Conservation (phyloP, 2,888 invertebrate genomes). For the Esperia sulphurella region DNA sequence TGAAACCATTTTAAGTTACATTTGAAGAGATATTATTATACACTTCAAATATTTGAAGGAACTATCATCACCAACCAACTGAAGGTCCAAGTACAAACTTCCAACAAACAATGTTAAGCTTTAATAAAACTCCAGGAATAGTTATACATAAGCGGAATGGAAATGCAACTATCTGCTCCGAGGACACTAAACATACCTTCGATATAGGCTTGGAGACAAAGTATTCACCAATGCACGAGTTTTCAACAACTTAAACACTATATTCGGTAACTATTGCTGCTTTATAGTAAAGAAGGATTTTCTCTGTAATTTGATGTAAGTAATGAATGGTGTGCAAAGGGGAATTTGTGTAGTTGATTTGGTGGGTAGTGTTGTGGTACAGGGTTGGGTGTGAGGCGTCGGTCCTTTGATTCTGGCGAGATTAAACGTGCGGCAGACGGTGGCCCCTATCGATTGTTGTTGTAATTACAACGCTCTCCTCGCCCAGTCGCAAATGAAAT, state of each 20-base stretch:
- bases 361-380: constrained; percentile 43
- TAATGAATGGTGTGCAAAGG: constrained; percentile 30
- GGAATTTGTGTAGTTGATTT: constrained; percentile 24
- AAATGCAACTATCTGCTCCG: constrained; percentile 74
- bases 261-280: constrained; percentile 33
- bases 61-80: background rate
- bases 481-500: constrained; percentile 79
- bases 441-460: constrained; percentile 80
- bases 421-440: constrained; percentile 79
- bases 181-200: constrained; percentile 65
- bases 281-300: too few species aligned
- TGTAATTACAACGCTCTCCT: constrained; percentile 78
- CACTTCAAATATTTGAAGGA: too few species aligned
- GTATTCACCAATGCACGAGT: constrained; percentile 48
- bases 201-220: constrained; percentile 72
- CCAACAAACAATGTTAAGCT: constrained; percentile 55
- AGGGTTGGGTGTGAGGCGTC: constrained; percentile 68
- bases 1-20: too few species aligned
- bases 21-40: too few species aligned
- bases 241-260: constrained; percentile 34
- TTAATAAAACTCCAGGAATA: constrained; percentile 65
- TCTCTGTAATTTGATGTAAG: constrained; percentile 8
- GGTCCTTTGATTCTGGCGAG: constrained; percentile 77
- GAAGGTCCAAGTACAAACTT: constrained; percentile 2
- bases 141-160: constrained; percentile 60